Evolutionary conservation across 2,888 invertebrate genomes (phyloP).

Genomic region (Cybosia mesomella): DNA sequence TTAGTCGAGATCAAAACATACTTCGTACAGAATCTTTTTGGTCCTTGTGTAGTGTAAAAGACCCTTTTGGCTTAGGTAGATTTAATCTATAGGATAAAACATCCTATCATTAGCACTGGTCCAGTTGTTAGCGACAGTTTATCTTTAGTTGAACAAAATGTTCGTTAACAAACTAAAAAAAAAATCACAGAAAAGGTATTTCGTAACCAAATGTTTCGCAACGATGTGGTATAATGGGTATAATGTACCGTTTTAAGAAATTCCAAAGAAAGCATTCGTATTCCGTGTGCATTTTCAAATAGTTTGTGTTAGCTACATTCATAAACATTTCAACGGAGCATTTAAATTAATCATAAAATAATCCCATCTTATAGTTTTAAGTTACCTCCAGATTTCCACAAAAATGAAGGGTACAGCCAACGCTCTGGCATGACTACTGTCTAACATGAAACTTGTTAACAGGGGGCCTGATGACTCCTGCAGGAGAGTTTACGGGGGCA

Average conservation of each 20-base stretch:
- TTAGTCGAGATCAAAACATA: background rate
- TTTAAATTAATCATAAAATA: constrained; percentile 3
- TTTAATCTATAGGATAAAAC: too few relatives aligned
- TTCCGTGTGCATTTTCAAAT: constrained; percentile 10
- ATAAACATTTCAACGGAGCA: constrained; percentile 4
- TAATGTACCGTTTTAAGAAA: constrained; percentile 3
- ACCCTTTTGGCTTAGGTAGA: background rate
- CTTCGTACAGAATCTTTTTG: background rate
- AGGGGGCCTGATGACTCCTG: too few relatives aligned
- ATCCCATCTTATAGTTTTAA: background rate
- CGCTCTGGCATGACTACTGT: too few relatives aligned
- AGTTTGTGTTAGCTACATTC: constrained; percentile 6
- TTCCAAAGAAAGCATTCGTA: background rate
- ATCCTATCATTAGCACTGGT: too few relatives aligned
- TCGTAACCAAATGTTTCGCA: constrained; percentile 11
- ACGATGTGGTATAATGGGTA: constrained; percentile 4
- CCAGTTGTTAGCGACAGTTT: too few relatives aligned
- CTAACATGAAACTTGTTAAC: too few relatives aligned
- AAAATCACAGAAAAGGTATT: background rate
- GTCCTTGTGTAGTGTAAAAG: too few relatives aligned
- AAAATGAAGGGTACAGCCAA: too few relatives aligned
- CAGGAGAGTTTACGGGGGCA: too few relatives aligned
- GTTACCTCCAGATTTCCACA: background rate
- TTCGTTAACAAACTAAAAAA: background rate
- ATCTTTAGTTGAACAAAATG: too few relatives aligned